Evolutionary conservation across 2,797 vertebrate genomes (phyloP).

Genomic region (Alectoris magna): DNA sequence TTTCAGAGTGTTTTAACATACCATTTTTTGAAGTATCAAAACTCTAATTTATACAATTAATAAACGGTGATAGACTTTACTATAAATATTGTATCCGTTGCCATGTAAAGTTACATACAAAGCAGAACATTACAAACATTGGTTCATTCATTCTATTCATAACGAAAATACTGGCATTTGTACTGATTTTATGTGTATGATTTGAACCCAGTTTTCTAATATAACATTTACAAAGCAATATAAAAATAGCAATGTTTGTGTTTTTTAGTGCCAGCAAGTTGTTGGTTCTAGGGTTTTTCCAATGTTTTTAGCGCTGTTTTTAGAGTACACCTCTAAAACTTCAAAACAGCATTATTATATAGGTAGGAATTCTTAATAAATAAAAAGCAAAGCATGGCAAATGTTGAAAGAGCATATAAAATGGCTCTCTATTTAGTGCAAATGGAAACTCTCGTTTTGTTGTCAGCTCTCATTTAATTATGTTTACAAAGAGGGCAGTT

Average conservation of each 20-base stretch:
- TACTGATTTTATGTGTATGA: slow-evolving; percentile 49
- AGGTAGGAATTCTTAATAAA: not conserved
- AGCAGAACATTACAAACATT: slow-evolving; percentile 68
- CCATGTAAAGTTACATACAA: slow-evolving; percentile 80
- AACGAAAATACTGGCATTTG: slow-evolving; percentile 55
- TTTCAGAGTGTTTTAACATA: slow-evolving; percentile 81
- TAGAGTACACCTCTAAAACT: not conserved
- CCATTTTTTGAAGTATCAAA: slow-evolving; percentile 77
- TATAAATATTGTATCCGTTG: slow-evolving; percentile 81
- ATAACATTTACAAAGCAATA: slow-evolving; percentile 24
- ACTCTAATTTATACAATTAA: slow-evolving; percentile 81
- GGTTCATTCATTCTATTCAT: slow-evolving; percentile 58
- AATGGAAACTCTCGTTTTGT: not conserved
- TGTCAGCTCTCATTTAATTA: not conserved
- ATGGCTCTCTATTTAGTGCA: not conserved
- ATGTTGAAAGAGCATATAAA: not conserved
- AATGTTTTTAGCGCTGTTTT: slow-evolving; percentile 14
- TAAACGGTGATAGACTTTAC: slow-evolving; percentile 82
- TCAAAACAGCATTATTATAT: not conserved
- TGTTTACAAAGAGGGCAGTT: not conserved
- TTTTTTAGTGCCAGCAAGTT: slow-evolving; percentile 33
- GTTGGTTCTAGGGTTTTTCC: slow-evolving; percentile 22
- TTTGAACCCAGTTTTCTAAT: slow-evolving; percentile 25
- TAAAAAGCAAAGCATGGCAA: not conserved
- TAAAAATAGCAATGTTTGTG: not conserved